A percentile compares a stretch with the other conserved stretches of the same genome.
phyloP scores from a whole-genome alignment of 2,797 vertebrate genomes.

The Eulemur mongoz region DNA sequence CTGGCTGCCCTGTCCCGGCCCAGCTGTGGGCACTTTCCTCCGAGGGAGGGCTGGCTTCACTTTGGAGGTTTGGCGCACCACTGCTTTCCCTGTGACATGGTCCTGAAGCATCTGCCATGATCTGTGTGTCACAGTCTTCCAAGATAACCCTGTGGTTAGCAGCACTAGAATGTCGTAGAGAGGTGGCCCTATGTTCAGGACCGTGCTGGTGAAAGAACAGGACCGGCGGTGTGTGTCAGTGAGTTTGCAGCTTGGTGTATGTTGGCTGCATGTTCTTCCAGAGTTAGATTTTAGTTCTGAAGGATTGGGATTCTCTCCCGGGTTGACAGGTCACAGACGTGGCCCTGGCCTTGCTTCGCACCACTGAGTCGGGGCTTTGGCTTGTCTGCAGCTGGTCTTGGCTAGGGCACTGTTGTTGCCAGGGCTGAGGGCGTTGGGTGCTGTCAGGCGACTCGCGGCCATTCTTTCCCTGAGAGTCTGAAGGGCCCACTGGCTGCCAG shows the following conservation, averaged over 20 bases:
- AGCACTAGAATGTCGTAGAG: not conserved
- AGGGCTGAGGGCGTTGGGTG: not conserved
- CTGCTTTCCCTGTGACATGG: too few relatives aligned
- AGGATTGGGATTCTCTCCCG: not conserved
- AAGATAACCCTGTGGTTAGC: too few relatives aligned
- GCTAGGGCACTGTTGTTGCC: not conserved
- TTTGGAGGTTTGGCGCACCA: not conserved
- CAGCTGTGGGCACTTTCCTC: not conserved
- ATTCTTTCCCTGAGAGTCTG: not conserved
- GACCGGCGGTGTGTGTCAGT: accelerated
- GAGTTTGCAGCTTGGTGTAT: not conserved
- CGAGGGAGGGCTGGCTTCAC: too few relatives aligned
- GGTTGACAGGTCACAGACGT: not conserved
- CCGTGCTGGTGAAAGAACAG: not conserved
- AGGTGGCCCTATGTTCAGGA: accelerated
- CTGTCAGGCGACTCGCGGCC: not conserved
- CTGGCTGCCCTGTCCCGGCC: accelerated
- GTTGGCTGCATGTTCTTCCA: accelerated
- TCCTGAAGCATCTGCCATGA: too few relatives aligned
- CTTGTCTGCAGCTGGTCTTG: not conserved
- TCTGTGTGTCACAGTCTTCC: not conserved
- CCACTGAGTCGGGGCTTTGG: accelerated
- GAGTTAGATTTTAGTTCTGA: not conserved
- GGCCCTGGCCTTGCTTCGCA: not conserved
- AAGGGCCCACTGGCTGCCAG: not conserved